phyloP scores from a whole-genome alignment of 2,797 vertebrate genomes.

The Moxostoma hubbsi region DNA sequence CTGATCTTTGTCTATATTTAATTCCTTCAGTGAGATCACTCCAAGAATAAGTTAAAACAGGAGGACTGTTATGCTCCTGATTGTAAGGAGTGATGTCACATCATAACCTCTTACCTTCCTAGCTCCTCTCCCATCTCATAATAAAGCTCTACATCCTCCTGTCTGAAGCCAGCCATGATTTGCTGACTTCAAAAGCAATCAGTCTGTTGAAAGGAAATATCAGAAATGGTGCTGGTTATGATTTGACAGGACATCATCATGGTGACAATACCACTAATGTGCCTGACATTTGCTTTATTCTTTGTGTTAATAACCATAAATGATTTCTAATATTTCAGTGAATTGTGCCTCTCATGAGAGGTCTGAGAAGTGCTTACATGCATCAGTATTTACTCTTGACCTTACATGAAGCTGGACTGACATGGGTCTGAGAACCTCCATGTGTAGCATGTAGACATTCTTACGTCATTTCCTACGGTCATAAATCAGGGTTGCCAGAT shows the following conservation, averaged over 20 bases:
- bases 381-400: slow-evolving; percentile 1
- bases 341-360: background rate
- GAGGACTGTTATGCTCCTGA: background rate
- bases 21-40: background rate
- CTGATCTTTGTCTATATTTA: background rate
- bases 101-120: slow-evolving; percentile 83
- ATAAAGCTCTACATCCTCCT: slow-evolving; percentile 89
- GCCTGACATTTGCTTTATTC: background rate
- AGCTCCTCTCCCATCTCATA: slow-evolving; percentile 97
- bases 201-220: background rate
- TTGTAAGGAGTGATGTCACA: background rate
- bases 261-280: background rate
- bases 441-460: background rate
- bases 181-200: slow-evolving; percentile 51
- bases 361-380: background rate
- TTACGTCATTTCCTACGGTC: slow-evolving; percentile 31
- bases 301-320: background rate
- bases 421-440: background rate
- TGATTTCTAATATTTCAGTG: background rate
- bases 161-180: slow-evolving; percentile 90
- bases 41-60: background rate
- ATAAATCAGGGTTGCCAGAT: background rate
- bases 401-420: background rate
- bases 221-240: background rate
- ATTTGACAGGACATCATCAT: background rate